Conservation (phyloP, 2,113 vertebrate species). For the Apeltes quadracus region DNA sequence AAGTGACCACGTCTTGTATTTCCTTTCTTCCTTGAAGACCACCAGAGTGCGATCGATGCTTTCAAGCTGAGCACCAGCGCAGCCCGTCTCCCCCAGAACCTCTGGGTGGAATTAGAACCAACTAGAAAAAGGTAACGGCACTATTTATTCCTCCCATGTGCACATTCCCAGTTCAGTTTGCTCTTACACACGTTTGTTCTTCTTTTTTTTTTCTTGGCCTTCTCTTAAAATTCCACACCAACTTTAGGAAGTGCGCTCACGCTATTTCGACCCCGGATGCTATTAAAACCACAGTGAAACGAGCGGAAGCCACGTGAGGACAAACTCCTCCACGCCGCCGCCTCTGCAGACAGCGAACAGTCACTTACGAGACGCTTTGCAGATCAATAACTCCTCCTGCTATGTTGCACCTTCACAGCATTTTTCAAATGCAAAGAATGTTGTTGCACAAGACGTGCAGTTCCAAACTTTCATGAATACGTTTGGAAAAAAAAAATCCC, state of each 20-base stretch:
- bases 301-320: constrained; percentile 46
- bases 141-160: constrained; percentile 47
- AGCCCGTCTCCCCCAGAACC: constrained; percentile 64
- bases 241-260: constrained; percentile 58
- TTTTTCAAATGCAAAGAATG: neutral
- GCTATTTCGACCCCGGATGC: constrained; percentile 43
- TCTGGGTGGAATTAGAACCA: constrained; percentile 31
- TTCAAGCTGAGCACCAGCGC: constrained; percentile 47
- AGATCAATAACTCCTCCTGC: too few species aligned
- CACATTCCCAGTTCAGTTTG: constrained; percentile 36
- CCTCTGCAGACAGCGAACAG: constrained; percentile 16
- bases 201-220: constrained; percentile 70
- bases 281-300: constrained; percentile 54
- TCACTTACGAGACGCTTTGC: constrained; percentile 35
- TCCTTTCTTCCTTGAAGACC: neutral
- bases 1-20: neutral
- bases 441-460: neutral
- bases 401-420: constrained; percentile 31
- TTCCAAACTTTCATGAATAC: neutral
- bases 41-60: neutral
- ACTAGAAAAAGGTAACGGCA: constrained; percentile 52
- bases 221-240: constrained; percentile 37
- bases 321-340: constrained; percentile 3
- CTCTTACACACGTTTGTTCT: constrained; percentile 16
- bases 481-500: neutral